These are phyloP conservation scores for Amphilophus citrinellus DNA, from an alignment of 2,113 vertebrate genomes.

Conservation along the genomic window DNA sequence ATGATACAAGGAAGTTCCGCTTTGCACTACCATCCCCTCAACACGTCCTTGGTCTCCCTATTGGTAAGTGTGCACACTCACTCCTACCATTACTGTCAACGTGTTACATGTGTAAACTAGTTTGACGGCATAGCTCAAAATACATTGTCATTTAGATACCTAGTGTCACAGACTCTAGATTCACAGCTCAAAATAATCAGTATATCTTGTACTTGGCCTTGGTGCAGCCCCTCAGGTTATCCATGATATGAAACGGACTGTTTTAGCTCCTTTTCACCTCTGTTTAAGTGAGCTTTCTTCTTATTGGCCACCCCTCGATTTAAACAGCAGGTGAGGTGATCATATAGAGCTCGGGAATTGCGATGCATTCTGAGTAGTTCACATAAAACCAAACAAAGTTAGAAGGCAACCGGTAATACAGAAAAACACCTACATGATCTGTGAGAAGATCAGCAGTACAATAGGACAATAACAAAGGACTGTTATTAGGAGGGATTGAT, in stretches of 20 bases:
- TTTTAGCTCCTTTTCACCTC: not conserved
- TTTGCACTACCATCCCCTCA: slow-evolving; percentile 89
- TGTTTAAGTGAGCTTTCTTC: slow-evolving; percentile 2
- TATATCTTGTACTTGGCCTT: too few species aligned
- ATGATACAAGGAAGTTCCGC: slow-evolving; percentile 93
- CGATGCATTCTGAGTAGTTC: not conserved
- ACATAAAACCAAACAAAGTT: not conserved
- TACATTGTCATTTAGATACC: too few species aligned
- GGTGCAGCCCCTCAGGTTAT: too few species aligned
- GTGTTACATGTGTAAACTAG: not conserved
- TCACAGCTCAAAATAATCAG: too few species aligned
- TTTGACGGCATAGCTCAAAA: slow-evolving; percentile 5
- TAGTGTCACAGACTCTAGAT: too few species aligned
- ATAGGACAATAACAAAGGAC: not conserved
- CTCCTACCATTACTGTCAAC: too few species aligned
- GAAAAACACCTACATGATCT: not conserved
- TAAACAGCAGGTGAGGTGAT: not conserved
- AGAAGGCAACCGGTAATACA: not conserved
- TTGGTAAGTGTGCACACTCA: slow-evolving; percentile 82
- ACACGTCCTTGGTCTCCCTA: slow-evolving; percentile 91
- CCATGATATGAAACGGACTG: too few species aligned
- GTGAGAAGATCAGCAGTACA: not conserved
- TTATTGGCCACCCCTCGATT: not conserved
- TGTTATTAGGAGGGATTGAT: not conserved
- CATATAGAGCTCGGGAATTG: not conserved